Conservation (phyloP, 2,797 vertebrate genomes). For the Natrix natrix region DNA sequence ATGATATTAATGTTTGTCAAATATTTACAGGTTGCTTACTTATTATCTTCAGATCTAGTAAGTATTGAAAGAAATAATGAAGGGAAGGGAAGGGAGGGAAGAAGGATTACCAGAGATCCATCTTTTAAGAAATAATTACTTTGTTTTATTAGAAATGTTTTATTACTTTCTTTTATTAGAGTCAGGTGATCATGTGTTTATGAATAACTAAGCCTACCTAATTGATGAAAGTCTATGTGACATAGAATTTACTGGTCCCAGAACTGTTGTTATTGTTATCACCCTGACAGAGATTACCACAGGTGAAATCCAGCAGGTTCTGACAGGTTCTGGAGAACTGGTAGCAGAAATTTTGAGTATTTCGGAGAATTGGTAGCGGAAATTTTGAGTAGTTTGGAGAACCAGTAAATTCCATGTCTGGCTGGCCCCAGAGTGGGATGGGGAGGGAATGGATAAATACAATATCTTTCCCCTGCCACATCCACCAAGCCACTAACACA, state of each 20-base stretch:
- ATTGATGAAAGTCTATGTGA: slow-evolving; percentile 66
- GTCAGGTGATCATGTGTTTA: slow-evolving; percentile 60
- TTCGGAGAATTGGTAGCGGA: no score
- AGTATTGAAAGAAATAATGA: neutral
- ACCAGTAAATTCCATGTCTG: no score
- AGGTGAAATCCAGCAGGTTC: no score
- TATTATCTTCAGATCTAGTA: slow-evolving; percentile 25
- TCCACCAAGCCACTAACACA: no score
- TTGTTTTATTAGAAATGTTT: slow-evolving; percentile 43
- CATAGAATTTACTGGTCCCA: slow-evolving; percentile 64
- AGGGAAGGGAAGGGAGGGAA: no score
- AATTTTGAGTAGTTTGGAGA: no score
- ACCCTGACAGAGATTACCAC: neutral
- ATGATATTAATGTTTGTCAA: slow-evolving; percentile 35
- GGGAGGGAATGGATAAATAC: no score
- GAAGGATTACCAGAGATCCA: neutral
- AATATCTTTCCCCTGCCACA: no score
- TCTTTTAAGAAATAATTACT: slow-evolving; percentile 58
- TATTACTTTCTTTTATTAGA: slow-evolving; percentile 45
- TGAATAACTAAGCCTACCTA: slow-evolving; percentile 67
- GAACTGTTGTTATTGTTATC: slow-evolving; percentile 48
- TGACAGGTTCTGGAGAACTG: no score
- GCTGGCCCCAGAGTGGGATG: no score
- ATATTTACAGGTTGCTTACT: slow-evolving; percentile 19
- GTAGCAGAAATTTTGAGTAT: no score